phyloP scores from a whole-genome alignment of 2,797 vertebrate species.

The Microhierax caerulescens region DNA sequence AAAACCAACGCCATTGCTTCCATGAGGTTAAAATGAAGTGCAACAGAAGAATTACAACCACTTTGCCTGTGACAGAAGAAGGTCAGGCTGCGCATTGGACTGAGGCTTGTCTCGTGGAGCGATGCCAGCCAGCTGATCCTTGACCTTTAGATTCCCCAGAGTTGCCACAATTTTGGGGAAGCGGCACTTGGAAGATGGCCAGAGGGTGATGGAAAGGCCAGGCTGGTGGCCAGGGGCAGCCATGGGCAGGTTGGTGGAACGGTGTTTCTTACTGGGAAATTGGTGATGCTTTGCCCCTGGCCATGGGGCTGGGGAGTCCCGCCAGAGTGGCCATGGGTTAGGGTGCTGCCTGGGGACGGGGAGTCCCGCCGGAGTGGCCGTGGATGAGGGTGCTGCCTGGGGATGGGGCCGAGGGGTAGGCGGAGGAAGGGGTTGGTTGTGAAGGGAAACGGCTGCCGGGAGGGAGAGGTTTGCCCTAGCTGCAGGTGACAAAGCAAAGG shows the following conservation, averaged over 20 bases:
- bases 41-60: neutral
- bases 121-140: neutral
- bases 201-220: neutral
- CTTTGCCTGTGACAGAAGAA: neutral
- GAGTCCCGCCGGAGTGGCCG: neutral
- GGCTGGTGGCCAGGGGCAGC: neutral
- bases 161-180: slow-evolving; percentile 44
- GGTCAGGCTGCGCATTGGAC: neutral
- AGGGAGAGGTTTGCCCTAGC: neutral
- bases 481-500: neutral
- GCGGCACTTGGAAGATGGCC: slow-evolving; percentile 9
- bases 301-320: neutral
- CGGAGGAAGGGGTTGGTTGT: neutral
- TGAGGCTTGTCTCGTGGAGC: neutral
- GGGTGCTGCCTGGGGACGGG: neutral
- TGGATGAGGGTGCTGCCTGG: neutral
- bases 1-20: neutral
- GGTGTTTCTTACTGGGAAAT: neutral
- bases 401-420: neutral
- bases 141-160: slow-evolving; percentile 50
- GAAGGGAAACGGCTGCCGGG: neutral
- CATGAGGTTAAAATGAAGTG: slow-evolving; percentile 15
- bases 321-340: neutral
- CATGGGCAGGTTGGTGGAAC: neutral
- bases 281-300: neutral